phyloP scores from a whole-genome alignment of 2,113 vertebrate species.

The Patagioenas fasciata region DNA sequence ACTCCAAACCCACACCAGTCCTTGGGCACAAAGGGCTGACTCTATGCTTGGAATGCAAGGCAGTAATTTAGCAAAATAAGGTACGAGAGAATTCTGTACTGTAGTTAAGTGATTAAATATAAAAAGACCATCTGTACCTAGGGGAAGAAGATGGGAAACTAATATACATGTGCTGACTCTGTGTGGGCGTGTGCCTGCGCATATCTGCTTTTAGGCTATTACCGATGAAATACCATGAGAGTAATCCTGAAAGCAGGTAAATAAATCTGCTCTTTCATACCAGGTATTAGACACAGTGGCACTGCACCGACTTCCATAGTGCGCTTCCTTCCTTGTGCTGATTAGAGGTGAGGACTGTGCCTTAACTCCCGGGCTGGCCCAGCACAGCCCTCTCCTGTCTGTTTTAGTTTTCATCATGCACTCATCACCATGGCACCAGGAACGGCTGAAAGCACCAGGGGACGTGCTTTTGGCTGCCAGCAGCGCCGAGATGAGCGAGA shows the following conservation, averaged over 20 bases:
- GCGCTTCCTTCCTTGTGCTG: background rate
- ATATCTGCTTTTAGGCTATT: background rate
- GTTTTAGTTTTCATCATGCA: background rate
- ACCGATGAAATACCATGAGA: accelerated
- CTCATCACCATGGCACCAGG: background rate
- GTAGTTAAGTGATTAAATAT: background rate
- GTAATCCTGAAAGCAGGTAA: background rate
- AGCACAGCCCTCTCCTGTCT: background rate
- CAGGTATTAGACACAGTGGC: accelerated
- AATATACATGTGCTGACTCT: background rate
- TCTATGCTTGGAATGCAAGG: background rate
- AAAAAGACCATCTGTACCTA: background rate
- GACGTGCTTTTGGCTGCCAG: background rate
- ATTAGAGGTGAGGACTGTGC: background rate
- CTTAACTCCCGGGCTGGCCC: background rate
- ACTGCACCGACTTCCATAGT: background rate
- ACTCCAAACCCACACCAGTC: accelerated
- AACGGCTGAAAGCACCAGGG: background rate
- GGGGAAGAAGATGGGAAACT: background rate
- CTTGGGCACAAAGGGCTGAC: background rate
- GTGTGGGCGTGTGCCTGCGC: background rate
- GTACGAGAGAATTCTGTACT: background rate
- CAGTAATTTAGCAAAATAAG: background rate
- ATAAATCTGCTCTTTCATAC: background rate
- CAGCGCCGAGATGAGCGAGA: background rate